Conservation (phyloP, 2,113 vertebrate genomes). For the Peromyscus maniculatus region DNA sequence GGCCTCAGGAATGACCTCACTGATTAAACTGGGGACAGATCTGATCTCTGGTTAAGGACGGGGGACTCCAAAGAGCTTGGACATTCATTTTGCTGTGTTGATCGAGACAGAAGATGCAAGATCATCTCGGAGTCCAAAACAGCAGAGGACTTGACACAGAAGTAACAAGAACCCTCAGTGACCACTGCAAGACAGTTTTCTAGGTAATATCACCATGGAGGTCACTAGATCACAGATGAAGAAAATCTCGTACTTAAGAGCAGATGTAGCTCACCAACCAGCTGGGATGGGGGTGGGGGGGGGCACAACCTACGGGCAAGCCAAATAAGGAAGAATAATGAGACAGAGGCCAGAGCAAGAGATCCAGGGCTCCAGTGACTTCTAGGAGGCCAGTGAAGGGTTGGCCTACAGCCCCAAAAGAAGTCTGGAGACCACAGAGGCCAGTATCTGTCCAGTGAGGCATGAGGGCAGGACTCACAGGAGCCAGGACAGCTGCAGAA, state of each 20-base stretch:
- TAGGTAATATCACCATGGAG: not conserved
- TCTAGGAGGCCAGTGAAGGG: not conserved
- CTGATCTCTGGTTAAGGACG: not conserved
- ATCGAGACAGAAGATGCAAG: not conserved
- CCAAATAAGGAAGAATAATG: not conserved
- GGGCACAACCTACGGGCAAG: not conserved
- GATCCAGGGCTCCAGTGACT: not conserved
- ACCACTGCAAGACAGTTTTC: not conserved
- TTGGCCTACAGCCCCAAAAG: not conserved
- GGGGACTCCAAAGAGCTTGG: not conserved
- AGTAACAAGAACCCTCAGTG: not conserved
- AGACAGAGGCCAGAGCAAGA: not conserved
- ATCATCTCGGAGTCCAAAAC: not conserved
- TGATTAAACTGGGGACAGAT: no score
- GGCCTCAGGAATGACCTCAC: not conserved
- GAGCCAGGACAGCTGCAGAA: not conserved
- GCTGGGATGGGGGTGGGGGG: not conserved
- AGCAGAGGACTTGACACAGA: not conserved
- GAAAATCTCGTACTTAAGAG: not conserved
- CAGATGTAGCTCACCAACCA: not conserved
- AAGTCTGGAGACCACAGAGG: not conserved
- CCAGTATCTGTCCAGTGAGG: accelerated
- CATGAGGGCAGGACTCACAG: not conserved
- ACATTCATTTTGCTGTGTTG: not conserved
- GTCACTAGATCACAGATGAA: not conserved